Percentiles rank a stretch among this genome's conserved stretches.
Evolutionary conservation across 2,113 vertebrate species (phyloP).

Genomic region (Ceyx margarethae): DNA sequence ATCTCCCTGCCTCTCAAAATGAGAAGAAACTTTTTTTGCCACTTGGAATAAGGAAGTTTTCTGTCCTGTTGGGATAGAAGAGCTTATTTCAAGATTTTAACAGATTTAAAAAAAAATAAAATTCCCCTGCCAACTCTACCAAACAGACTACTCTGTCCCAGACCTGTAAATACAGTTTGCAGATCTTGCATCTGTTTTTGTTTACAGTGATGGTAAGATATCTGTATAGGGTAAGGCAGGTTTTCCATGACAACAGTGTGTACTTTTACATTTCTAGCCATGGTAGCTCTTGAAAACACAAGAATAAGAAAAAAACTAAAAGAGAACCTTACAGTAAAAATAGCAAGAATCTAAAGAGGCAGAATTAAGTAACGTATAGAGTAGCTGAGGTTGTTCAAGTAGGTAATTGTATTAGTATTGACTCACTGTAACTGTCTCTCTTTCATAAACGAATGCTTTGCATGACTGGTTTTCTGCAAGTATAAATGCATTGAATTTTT

Average conservation of each 20-base stretch:
- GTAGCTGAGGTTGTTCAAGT: constrained; percentile 19
- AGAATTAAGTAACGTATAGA: constrained; percentile 8
- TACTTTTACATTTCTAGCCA: constrained; percentile 34
- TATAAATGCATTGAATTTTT: constrained; percentile 27
- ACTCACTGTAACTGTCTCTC: constrained; percentile 31
- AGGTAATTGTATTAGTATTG: constrained; percentile 57
- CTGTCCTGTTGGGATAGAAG: neutral
- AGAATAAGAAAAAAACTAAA: constrained; percentile 30
- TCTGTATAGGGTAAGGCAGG: constrained; percentile 21
- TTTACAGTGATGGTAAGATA: constrained; percentile 11
- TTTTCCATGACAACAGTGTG: constrained; percentile 71
- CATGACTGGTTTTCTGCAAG: constrained; percentile 27
- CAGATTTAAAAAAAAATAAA: neutral
- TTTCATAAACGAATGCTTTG: constrained; percentile 22
- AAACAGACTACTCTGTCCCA: neutral
- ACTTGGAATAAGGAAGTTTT: neutral
- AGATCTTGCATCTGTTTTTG: constrained; percentile 20
- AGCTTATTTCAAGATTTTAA: neutral
- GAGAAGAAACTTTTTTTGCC: neutral
- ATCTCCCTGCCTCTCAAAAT: neutral
- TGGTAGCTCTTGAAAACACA: constrained; percentile 45
- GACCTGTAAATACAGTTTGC: neutral
- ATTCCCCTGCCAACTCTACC: neutral
- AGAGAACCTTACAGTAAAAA: neutral
- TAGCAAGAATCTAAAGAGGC: neutral